Percentiles rank a stretch among this genome's conserved stretches.
Evolutionary conservation across 2,113 vertebrate genomes (phyloP).

Genomic region (Syngnathus typhle): DNA sequence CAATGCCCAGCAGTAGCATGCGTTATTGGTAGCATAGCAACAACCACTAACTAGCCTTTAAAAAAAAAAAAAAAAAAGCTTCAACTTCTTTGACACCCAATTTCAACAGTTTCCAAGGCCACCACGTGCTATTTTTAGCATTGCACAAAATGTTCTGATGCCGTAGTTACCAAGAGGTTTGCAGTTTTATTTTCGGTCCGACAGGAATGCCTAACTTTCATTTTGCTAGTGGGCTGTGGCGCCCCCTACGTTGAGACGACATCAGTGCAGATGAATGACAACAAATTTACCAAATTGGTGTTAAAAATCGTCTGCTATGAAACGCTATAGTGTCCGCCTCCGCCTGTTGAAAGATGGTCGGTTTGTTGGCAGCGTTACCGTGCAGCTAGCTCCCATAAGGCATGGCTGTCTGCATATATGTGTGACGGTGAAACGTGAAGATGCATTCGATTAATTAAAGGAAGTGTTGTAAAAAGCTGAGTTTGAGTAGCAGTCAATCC

Average conservation of each 20-base stretch:
- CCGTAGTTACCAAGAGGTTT: constrained; percentile 5
- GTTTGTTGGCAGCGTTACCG: not conserved
- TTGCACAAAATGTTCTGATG: constrained; percentile 19
- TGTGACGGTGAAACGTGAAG: not conserved
- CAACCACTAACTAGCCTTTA: constrained; percentile 35
- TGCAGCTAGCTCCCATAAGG: not conserved
- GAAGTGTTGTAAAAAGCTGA: not conserved
- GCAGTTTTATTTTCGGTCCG: constrained; percentile 6
- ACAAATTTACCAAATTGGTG: not conserved
- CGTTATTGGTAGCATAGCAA: constrained; percentile 50
- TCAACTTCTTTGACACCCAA: constrained; percentile 9
- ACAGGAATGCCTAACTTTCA: constrained; percentile 34
- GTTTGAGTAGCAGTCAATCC: not conserved
- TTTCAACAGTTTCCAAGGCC: constrained; percentile 7
- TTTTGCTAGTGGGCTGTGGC: constrained; percentile 23
- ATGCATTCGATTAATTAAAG: not conserved
- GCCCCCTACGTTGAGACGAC: constrained; percentile 39
- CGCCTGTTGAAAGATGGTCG: not conserved
- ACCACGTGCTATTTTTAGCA: constrained; percentile 25
- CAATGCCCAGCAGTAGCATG: not conserved
- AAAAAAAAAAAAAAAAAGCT: not conserved
- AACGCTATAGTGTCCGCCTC: not conserved
- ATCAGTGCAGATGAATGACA: not conserved
- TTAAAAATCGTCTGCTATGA: not conserved
- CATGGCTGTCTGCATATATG: not conserved